Base-by-base conservation (phyloP, 2,888 invertebrate genomes). In the Drosophila diplacantha region DNA sequence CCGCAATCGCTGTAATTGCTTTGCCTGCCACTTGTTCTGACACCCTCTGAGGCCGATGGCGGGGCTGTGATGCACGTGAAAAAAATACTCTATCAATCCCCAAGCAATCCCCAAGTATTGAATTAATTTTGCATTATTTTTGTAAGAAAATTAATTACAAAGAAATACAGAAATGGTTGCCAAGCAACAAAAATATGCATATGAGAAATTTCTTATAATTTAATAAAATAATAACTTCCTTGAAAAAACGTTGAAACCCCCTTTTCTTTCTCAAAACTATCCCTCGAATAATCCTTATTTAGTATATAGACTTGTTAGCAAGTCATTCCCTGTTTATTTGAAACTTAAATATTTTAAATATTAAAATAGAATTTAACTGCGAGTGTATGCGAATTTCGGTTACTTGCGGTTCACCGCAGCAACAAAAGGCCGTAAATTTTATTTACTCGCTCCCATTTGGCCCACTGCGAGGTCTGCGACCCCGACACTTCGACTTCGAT, bases 351-450 rank as follows among this genome's bases (percentile, higher is more conserved):
- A 3, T 29, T 29, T 29, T 29, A 4, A 29, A 22, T 29, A 12
- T 31, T 3, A 12, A 29, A 5, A 5, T 16, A 31, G 1, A 3
- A 26, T 11, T 43, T 43, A 18, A 29, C 18, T 44, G 14, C 18
- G 0, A 44, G 54, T 54, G 39, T 32, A 41, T 6, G 29, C 49
- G 51, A 41, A 60, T 69, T 69, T 52, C 60, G 73, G 62, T 69
- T 68, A 66, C 78, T 76, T 72, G 77, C 72, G 74, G 64, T 35
- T 65, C 66, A 70, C 72, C 74, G 71, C 73, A 65, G 67, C 75
- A 77, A 82, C 74, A 80, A 73, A 77, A 73, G 81, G 74, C 80
- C 73, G 81, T 80, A 82, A 68, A 82, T 80, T 77, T 75, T 79
- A 79, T 78, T 78, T 78, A 81, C 74, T 76, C 71, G 79, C 69